Percentiles rank a stretch among this genome's conserved stretches.
These are phyloP conservation scores for Mamestra configurata DNA, from an alignment of 1,140 invertebrate species.

Conservation along the genomic window DNA sequence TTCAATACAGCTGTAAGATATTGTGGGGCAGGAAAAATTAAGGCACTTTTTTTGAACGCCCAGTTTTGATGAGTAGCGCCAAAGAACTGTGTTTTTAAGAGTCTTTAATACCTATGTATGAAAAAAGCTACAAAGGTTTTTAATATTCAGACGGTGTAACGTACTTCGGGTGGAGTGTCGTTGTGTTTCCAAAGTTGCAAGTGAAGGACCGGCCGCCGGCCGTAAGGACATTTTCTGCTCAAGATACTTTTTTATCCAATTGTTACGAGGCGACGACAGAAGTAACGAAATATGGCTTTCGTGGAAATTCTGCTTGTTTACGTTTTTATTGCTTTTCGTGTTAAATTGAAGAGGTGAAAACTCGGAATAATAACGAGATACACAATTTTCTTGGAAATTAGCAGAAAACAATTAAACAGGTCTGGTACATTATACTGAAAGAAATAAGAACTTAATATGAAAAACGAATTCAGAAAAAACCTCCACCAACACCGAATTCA, in stretches of 20 bases:
- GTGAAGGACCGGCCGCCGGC: slow-evolving; percentile 64
- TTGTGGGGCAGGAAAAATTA: slow-evolving; percentile 49
- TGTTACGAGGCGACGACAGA: slow-evolving; percentile 59
- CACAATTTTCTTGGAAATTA: not conserved
- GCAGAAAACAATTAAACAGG: not conserved
- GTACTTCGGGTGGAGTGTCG: slow-evolving; percentile 74
- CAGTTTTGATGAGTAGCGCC: slow-evolving; percentile 66
- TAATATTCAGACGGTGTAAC: slow-evolving; percentile 74
- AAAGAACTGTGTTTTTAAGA: slow-evolving; percentile 70
- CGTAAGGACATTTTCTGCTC: slow-evolving; percentile 67
- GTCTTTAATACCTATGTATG: slow-evolving; percentile 66
- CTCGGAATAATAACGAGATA: not conserved
- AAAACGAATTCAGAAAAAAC: no score
- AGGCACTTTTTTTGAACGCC: slow-evolving; percentile 60
- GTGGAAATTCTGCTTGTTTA: slow-evolving; percentile 15
- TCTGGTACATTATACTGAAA: not conserved
- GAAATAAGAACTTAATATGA: no score
- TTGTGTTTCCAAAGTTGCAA: slow-evolving; percentile 64
- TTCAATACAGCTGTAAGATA: not conserved
- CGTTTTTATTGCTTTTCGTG: not conserved
- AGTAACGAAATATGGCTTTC: slow-evolving; percentile 45
- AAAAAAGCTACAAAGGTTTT: slow-evolving; percentile 68
- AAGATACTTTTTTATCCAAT: slow-evolving; percentile 76
- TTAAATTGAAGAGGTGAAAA: not conserved
- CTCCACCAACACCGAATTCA: not conserved